A percentile compares a stretch with the other conserved stretches of the same genome.
Evolutionary conservation across 1,140 invertebrate genomes (phyloP).

Genomic region (Danaus plexippus): DNA sequence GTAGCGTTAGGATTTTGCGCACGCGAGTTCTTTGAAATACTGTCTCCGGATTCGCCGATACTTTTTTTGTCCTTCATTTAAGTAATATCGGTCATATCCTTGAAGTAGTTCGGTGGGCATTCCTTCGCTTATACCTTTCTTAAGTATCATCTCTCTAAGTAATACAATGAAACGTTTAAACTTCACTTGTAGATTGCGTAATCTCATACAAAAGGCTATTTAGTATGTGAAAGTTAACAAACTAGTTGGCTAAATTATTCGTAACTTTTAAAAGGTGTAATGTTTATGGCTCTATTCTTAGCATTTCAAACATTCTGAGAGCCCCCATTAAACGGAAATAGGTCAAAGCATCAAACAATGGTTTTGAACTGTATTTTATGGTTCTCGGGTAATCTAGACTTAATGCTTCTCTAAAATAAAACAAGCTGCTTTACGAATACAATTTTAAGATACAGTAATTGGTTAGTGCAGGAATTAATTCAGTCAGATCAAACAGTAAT

Average conservation of each 20-base stretch:
- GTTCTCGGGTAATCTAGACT: conserved; percentile 27
- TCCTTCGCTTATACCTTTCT: no score
- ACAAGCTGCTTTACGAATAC: conserved; percentile 22
- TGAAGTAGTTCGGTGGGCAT: no score
- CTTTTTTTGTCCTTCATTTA: conserved; percentile 29
- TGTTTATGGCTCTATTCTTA: conserved; percentile 10
- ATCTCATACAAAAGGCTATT: no score
- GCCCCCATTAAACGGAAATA: conserved; percentile 28
- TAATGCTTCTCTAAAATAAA: conserved; percentile 24
- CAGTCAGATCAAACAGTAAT: conserved; percentile 33
- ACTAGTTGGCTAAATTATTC: no score
- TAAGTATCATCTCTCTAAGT: no score
- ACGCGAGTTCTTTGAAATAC: conserved; percentile 43
- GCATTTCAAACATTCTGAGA: conserved; percentile 18
- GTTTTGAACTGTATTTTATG: conserved; percentile 24
- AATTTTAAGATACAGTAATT: conserved; percentile 24
- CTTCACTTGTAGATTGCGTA: no score
- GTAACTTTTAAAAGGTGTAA: no score
- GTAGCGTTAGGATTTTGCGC: conserved; percentile 38
- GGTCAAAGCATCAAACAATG: conserved; percentile 33
- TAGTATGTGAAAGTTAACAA: no score
- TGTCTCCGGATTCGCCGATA: conserved; percentile 29
- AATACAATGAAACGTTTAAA: no score
- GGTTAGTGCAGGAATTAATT: conserved; percentile 25
- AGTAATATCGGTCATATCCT: conserved; percentile 19